Base-by-base conservation (phyloP, 2,113 vertebrate species). In the Antennarius striatus region DNA sequence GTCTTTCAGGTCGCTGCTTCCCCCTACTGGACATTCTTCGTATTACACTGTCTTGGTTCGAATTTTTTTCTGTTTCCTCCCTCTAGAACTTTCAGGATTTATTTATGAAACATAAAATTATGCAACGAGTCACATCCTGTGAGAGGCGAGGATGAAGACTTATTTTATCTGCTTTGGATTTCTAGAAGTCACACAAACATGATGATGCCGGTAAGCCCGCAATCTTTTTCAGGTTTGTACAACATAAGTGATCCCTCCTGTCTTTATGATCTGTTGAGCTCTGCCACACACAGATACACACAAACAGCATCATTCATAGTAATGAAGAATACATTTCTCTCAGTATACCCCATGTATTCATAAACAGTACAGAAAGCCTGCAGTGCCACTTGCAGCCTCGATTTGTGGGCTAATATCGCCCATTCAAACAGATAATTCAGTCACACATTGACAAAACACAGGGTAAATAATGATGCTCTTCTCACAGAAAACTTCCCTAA, bases 321-420 rank as follows among this genome's bases (percentile, higher is more conserved):
- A 36, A 22, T 56, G 39, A 57, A 68, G 22, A 56, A 55, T 29
- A 49, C 49, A 60, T 65, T 69, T 40, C 51, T 6, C 45, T 12
- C 43, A 39, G 54, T 29, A 49, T 51, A n/a, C 53, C 29, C 22
- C 6, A 16, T 16, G 22, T 29, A 28, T 36, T 45, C n/a, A 49
- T 62, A 32, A 63, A 59, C 29, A 63, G 47, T 4, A 17, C 46
- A 61, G 11, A 66, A 8, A 47, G 10, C 30, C 40, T 45, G 40
- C 53, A 40, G 15, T 17, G 10, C 29, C 32, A 36, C 32, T 36
- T 4, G 6, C 17, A 17, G 17, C 12, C 8, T 16, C 3, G 13
- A 52, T 48, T 45, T 46, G 32, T 53, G 39, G 64, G 46, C 42
- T 57, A 64, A 64, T 46, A 30, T 28, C 6, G 4, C 13, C 8